These are phyloP conservation scores for Pipra filicauda DNA, from an alignment of 2,113 vertebrate genomes.

Conservation along the genomic window DNA sequence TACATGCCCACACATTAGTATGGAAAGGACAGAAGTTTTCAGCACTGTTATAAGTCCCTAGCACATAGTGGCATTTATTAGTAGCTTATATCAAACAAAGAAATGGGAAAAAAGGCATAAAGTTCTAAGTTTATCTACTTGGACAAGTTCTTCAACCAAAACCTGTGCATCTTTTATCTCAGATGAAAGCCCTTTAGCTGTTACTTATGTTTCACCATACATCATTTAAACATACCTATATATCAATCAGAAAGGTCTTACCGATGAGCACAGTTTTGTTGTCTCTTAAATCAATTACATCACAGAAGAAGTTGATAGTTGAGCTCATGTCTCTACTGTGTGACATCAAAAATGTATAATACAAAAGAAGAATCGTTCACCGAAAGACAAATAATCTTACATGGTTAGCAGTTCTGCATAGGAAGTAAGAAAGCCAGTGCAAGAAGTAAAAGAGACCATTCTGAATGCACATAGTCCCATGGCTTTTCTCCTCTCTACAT, in stretches of 20 bases:
- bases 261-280: rapidly evolving
- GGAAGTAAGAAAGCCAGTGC: not conserved
- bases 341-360: not conserved
- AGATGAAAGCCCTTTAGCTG: not conserved
- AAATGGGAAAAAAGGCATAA: not conserved
- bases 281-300: not conserved
- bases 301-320: not conserved
- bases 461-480: not conserved
- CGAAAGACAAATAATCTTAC: not conserved
- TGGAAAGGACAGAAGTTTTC: not conserved
- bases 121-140: not conserved
- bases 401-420: not conserved
- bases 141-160: not conserved
- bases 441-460: not conserved
- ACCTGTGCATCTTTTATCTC: not conserved
- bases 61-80: not conserved
- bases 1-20: not conserved
- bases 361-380: not conserved
- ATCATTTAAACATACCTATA: not conserved
- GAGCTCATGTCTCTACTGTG: not conserved
- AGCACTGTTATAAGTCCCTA: not conserved
- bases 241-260: not conserved
- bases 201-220: not conserved
- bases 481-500: not conserved
- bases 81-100: not conserved